Evolutionary conservation across 92 coral and sea anemone genomes (phyloP), one percentile per base, ranked within the genome.

Genomic region (Parazoanthus darwini): DNA sequence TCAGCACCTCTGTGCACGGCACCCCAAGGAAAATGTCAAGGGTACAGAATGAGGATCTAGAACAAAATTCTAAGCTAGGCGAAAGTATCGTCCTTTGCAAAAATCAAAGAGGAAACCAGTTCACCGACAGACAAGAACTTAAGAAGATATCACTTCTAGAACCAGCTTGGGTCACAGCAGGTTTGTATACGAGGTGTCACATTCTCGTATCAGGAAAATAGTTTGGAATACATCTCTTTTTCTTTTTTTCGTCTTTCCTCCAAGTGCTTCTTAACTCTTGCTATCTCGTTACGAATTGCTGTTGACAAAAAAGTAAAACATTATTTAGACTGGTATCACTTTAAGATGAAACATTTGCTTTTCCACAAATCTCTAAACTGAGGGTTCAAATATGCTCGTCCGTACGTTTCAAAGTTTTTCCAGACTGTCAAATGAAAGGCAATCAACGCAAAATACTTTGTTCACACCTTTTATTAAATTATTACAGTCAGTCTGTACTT

Each of bases 221-320:
- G 77, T 70, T 96, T 96, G 38, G 98, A 92, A 85, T 96, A 96
- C 46, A 92, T 92, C 86, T 94, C 91, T 82, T 86, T 94, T 78
- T 96, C 98, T 81, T 94, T 94, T 78, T 88, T 75, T 48, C 92
- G 92, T 85, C 90, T 89, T 75, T 92, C 95, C 81, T 94, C 95
- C 81, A 88, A 71, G 33, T 88, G 85, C 90, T 94, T 94, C 86
- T 89, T 91, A 3, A 96, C 95, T 88, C 90, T 93, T 82, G 91
- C 86, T 26, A 93, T 90, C 87, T 96, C 98, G 77, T 85, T 93
- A 50, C 91, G 89, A 38, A 96, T 93, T 42, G 94, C 98, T 96
- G 89, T 87, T 54, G 85, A 59, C 50, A 43, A 72, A 90, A 22
- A 16, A 58, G 42, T 42, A 43, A 20, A 15, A 15, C 20, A 54